Percentiles rank a stretch among this genome's conserved stretches.
Conservation (phyloP, 2,888 invertebrate genomes). For the Biston betularia region DNA sequence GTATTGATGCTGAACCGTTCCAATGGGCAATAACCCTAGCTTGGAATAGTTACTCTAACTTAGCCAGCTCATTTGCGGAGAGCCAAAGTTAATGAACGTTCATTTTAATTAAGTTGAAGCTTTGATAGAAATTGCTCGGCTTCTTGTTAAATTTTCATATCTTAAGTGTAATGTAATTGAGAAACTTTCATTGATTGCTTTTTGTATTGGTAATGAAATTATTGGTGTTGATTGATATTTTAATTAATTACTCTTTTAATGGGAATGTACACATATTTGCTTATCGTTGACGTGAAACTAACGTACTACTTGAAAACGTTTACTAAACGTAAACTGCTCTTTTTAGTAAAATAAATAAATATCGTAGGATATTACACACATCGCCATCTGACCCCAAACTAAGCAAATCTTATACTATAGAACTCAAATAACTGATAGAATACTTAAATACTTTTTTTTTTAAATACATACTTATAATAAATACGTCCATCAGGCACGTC, state of each 20-base stretch:
- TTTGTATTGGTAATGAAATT: slow-evolving; percentile 15
- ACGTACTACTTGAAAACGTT: no score
- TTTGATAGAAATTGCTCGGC: slow-evolving; percentile 58
- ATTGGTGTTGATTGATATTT: slow-evolving; percentile 12
- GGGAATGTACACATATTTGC: no score
- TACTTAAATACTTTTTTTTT: no score
- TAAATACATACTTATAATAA: no score
- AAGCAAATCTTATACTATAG: no score
- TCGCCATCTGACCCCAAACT: no score
- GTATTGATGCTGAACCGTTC: not conserved
- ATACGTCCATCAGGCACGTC: no score
- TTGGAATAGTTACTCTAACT: slow-evolving; percentile 61
- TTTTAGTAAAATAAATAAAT: no score
- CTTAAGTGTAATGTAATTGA: slow-evolving; percentile 27
- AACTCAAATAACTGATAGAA: no score
- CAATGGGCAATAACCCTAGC: not conserved
- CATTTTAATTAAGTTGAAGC: slow-evolving; percentile 64
- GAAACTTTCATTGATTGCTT: slow-evolving; percentile 27
- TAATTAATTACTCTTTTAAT: not conserved
- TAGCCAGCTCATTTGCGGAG: slow-evolving; percentile 66
- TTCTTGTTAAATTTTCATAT: slow-evolving; percentile 34
- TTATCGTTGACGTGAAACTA: no score
- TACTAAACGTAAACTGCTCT: no score
- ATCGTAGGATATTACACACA: no score
- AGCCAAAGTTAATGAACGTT: slow-evolving; percentile 62